These are phyloP conservation scores for Clarias batrachus DNA, from an alignment of 2,113 vertebrate genomes.

Conservation along the genomic window DNA sequence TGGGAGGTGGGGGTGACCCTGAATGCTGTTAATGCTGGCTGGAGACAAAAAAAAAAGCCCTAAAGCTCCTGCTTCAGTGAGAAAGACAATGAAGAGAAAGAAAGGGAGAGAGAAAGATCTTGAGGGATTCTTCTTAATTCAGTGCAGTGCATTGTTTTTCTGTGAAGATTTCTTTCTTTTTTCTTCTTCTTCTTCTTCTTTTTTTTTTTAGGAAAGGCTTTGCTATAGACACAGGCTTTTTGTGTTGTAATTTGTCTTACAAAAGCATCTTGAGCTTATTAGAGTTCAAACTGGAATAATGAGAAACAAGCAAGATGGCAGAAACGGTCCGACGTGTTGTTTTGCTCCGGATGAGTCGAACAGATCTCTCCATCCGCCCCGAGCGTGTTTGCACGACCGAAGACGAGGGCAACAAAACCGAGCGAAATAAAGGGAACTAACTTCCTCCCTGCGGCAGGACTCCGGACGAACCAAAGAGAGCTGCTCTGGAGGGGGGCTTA, in stretches of 20 bases:
- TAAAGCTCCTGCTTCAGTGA: background rate
- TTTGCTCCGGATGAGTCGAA: conserved; percentile 5
- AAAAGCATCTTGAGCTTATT: conserved; percentile 37
- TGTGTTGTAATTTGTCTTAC: conserved; percentile 29
- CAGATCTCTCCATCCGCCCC: background rate
- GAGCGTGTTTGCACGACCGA: background rate
- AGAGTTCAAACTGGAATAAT: conserved; percentile 1
- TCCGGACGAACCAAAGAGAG: conserved; percentile 13
- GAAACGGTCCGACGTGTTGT: conserved; percentile 1
- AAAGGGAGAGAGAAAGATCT: conserved; percentile 9
- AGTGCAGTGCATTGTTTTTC: background rate
- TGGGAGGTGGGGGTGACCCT: background rate
- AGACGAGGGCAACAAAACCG: conserved; percentile 24
- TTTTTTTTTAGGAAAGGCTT: background rate
- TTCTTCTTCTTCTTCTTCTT: too few relatives aligned
- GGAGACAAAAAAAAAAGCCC: conserved; percentile 5
- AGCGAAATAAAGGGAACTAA: background rate
- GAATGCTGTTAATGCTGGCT: background rate
- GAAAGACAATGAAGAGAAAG: background rate
- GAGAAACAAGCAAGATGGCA: background rate
- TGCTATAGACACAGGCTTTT: conserved; percentile 11
- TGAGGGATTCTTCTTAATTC: background rate
- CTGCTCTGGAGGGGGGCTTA: conserved; percentile 36
- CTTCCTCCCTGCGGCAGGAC: background rate
- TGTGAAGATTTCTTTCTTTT: background rate